Conservation (phyloP, 2,113 vertebrate genomes). For the Sylvia atricapilla region DNA sequence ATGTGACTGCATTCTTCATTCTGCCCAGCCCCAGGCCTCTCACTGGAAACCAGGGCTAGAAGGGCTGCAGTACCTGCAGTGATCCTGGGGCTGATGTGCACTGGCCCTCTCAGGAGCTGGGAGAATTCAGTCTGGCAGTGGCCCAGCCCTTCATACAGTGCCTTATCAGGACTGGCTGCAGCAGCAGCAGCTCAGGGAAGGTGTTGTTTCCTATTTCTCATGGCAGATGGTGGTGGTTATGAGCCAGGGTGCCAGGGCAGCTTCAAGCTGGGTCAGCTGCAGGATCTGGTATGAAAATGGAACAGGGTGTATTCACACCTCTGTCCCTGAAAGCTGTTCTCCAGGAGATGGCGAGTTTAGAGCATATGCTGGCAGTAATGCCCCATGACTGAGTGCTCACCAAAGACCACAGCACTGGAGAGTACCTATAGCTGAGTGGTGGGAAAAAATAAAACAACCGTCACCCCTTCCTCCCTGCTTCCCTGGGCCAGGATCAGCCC, state of each 20-base stretch:
- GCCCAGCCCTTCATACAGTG: accelerated
- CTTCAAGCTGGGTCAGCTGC: neutral
- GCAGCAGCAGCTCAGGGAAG: neutral
- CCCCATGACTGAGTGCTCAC: neutral
- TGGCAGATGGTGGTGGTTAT: accelerated
- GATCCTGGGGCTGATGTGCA: neutral
- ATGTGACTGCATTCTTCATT: neutral
- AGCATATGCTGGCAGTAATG: neutral
- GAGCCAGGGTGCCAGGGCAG: neutral
- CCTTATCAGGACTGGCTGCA: neutral
- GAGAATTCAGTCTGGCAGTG: neutral
- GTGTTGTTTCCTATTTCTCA: neutral
- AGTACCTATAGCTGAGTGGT: neutral
- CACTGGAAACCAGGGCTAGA: neutral
- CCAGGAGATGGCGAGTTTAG: neutral
- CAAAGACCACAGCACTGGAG: neutral
- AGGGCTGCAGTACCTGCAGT: neutral
- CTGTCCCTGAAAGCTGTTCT: neutral
- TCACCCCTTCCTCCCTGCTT: neutral
- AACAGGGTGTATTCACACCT: neutral
- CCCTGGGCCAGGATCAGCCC: neutral
- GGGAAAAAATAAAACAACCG: neutral
- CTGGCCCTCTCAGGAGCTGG: neutral
- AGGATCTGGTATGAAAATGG: neutral
- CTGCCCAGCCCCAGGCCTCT: neutral